Evolutionary conservation across 1,140 invertebrate genomes (phyloP).

Genomic region (Melanaphis sacchari): DNA sequence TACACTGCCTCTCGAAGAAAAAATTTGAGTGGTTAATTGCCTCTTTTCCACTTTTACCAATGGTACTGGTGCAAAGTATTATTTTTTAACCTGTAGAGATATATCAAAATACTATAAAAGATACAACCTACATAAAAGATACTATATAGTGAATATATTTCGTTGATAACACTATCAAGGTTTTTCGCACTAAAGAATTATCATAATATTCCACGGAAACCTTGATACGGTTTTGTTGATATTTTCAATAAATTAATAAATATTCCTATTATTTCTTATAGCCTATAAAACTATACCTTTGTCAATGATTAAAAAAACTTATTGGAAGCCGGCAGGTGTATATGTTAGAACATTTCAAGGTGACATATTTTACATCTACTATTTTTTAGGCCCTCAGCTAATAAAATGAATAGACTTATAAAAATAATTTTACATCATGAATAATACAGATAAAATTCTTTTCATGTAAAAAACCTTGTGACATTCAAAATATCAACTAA

Average conservation of each 20-base stretch:
- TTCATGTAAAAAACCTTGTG: neutral
- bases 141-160: neutral
- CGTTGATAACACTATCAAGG: neutral
- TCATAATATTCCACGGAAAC: neutral
- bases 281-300: neutral
- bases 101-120: neutral
- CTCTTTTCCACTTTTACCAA: neutral
- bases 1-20: neutral
- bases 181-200: neutral
- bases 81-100: neutral
- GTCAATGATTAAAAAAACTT: neutral
- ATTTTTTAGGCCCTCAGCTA: neutral
- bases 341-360: constrained; percentile 8
- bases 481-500: neutral
- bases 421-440: neutral
- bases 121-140: neutral
- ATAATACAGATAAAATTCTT: neutral
- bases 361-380: neutral
- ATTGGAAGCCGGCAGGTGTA: neutral
- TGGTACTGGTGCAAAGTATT: neutral
- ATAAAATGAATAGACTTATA: neutral
- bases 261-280: constrained; percentile 32
- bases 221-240: neutral
- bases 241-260: constrained; percentile 15
- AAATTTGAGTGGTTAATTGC: neutral